Conservation (phyloP, 2,888 invertebrate genomes). For the Philereme transversata region DNA sequence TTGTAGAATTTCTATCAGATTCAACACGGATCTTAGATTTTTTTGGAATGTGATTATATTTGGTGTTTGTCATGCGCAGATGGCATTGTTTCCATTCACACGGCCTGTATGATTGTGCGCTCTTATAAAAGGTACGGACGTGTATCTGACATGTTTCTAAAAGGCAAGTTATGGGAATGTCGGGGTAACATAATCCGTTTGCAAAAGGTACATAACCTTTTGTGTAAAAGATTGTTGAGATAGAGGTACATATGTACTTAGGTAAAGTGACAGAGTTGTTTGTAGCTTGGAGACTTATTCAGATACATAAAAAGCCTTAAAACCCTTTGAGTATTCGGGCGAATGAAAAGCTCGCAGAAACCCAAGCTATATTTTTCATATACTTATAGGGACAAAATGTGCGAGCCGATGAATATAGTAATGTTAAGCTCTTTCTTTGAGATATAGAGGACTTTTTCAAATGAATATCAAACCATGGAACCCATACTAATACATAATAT, state of each 20-base stretch:
- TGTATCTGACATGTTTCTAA: slow-evolving; percentile 14
- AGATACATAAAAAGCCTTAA: slow-evolving; percentile 1
- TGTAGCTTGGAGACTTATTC: slow-evolving; percentile 5
- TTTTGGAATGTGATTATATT: slow-evolving; percentile 19
- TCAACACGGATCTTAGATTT: slow-evolving; percentile 15
- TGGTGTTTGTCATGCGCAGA: slow-evolving; percentile 20
- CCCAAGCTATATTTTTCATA: too few relatives aligned
- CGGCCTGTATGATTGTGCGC: slow-evolving; percentile 3
- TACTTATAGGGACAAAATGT: too few relatives aligned
- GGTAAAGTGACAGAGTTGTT: slow-evolving; percentile 9
- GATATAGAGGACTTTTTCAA: too few relatives aligned
- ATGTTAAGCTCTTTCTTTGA: too few relatives aligned
- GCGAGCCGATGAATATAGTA: too few relatives aligned
- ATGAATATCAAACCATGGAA: too few relatives aligned
- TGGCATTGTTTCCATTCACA: slow-evolving; percentile 26
- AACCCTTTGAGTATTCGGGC: slow-evolving; percentile 5
- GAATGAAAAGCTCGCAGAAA: too few relatives aligned
- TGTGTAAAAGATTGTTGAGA: slow-evolving; percentile 16
- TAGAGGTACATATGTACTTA: not conserved
- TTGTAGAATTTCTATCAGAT: slow-evolving; percentile 17
- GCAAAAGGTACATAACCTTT: slow-evolving; percentile 22
- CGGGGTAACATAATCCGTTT: slow-evolving; percentile 21
- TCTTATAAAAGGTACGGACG: not conserved
- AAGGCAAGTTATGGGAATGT: slow-evolving; percentile 23
- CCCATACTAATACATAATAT: too few relatives aligned